Conservation (phyloP, 2,888 invertebrate genomes). For the Trachelus tabidus region DNA sequence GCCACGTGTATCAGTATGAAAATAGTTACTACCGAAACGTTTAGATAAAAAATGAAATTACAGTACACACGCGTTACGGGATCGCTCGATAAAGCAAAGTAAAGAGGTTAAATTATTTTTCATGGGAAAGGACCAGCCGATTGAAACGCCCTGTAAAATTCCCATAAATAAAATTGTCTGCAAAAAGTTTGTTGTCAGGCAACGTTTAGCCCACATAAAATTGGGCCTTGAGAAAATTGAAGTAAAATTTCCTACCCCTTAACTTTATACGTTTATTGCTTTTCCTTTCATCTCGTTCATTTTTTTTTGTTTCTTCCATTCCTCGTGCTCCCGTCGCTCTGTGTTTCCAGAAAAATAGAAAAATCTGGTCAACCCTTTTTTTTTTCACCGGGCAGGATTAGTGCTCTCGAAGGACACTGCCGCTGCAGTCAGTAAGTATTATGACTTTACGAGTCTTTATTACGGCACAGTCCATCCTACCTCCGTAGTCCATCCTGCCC, state of each 20-base stretch:
- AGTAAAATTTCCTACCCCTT: background rate
- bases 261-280: background rate
- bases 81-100: background rate
- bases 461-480: constrained; percentile 31
- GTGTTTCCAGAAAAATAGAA: background rate
- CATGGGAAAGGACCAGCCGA: background rate
- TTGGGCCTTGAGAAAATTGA: background rate
- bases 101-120: background rate
- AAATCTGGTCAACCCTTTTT: constrained; percentile 26
- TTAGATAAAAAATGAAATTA: background rate
- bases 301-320: background rate
- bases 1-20: background rate
- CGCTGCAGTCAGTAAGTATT: constrained; percentile 32
- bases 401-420: constrained; percentile 7
- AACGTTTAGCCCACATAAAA: background rate
- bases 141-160: constrained; percentile 30
- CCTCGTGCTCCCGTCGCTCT: background rate
- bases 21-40: background rate
- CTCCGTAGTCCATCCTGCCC: background rate
- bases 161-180: constrained; percentile 32
- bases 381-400: background rate
- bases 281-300: background rate
- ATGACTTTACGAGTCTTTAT: constrained; percentile 53
- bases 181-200: background rate
- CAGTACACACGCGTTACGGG: background rate